Percentiles rank a stretch among this genome's conserved stretches.
These are phyloP conservation scores for Intellagama lesueurii DNA, from an alignment of 2,797 vertebrate species.

Conservation along the genomic window DNA sequence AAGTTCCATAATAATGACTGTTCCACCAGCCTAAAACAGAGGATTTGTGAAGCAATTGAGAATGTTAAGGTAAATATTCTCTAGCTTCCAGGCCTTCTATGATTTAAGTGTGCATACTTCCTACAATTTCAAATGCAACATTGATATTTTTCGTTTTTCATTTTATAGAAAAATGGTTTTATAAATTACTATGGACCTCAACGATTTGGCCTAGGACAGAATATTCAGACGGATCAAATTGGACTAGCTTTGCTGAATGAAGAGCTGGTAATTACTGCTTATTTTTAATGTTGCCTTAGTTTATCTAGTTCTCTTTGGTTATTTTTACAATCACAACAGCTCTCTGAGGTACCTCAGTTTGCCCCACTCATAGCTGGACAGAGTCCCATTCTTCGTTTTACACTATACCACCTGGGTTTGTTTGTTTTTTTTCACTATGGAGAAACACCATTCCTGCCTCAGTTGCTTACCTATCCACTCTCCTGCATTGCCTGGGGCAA, in stretches of 20 bases:
- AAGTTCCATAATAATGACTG: slow-evolving; percentile 72
- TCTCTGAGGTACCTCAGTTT: not conserved
- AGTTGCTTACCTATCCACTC: not conserved
- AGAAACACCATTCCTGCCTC: not conserved
- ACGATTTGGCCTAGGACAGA: slow-evolving; percentile 90
- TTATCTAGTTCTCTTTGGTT: not conserved
- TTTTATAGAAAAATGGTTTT: slow-evolving; percentile 87
- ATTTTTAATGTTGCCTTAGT: not conserved
- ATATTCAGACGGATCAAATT: slow-evolving; percentile 88
- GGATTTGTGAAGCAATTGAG: slow-evolving; percentile 87
- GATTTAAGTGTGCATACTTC: not conserved
- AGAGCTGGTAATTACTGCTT: slow-evolving; percentile 83
- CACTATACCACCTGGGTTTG: not conserved
- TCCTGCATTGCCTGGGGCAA: not conserved
- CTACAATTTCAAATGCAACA: not conserved
- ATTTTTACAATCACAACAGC: not conserved
- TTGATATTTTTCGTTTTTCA: slow-evolving; percentile 44
- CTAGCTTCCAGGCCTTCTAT: not conserved
- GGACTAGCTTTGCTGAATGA: slow-evolving; percentile 91
- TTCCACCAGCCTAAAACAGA: slow-evolving; percentile 73
- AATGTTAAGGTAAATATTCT: slow-evolving; percentile 85
- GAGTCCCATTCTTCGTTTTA: not conserved
- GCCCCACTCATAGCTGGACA: not conserved
- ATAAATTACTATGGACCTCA: slow-evolving; percentile 96
- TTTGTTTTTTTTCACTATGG: slow-evolving; percentile 24